Evolutionary conservation across 2,113 vertebrate species (phyloP), one percentile per base, ranked within the genome.

Genomic region (Chloropsis hardwickii): DNA sequence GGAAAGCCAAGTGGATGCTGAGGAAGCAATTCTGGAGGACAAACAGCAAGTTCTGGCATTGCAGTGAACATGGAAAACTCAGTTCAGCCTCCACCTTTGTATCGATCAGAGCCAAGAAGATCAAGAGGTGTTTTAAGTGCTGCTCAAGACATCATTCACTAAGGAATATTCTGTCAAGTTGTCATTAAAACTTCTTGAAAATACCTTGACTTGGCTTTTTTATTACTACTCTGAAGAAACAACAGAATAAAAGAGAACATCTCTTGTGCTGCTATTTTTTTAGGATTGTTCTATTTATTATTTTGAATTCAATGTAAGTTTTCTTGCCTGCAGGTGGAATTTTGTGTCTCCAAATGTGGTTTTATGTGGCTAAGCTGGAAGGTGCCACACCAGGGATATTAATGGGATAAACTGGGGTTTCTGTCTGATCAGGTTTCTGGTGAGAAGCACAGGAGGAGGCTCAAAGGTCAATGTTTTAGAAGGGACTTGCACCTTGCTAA

Each of bases 21-120:
- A 98, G 47, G 97, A 97, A 61, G 97, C 97, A 22, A 45, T 90
- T 88, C 90, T 97, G 93, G 96, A 96, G 92, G 98, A 98, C 91
- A 97, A 73, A 24, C 97, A 95, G 84, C 97, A 98, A 86, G 98
- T 98, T 79, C 93, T 98, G 77, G 96, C 92, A 20, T 91, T 99
- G 56, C 97, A 92, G 29, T 98, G 97, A 98, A 28, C 54, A 3
- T 10, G 15, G 37, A 39, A 48, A 77, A 39, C 37, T 53, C 48
- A 14, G 4, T 16, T 39, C 72, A 51, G 11, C 27, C 72, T 35
- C 19, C 48, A 5, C 40, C 35, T 81, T 62, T 81, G 17, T 0
- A 1, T 37, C 12, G 2, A 18, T 70, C 28, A 81, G 56, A 86
- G 22, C 18, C 45, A 66, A 44, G 62, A 79, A 78, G 37, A 33